Evolutionary conservation across 2,113 vertebrate genomes (phyloP).

Genomic region (Malurus cyaneus): DNA sequence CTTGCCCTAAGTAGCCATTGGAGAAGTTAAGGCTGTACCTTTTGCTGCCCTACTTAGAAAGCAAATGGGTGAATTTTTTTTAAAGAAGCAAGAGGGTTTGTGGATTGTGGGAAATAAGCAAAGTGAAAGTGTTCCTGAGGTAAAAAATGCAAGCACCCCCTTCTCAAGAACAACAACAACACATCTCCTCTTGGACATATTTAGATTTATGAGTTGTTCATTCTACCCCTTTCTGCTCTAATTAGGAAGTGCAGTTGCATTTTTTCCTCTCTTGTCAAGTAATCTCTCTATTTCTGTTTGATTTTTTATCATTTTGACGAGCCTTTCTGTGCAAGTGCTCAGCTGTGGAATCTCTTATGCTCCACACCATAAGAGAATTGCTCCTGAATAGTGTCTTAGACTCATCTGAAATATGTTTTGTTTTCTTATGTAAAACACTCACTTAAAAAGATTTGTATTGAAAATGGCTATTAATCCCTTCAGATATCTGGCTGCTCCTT

Average conservation of each 20-base stretch:
- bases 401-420: not conserved
- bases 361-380: not conserved
- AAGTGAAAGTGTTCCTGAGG: not conserved
- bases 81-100: not conserved
- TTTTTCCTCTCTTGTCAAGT: not conserved
- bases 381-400: not conserved
- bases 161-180: not conserved
- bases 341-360: not conserved
- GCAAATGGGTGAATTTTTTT: not conserved
- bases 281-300: not conserved
- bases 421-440: not conserved
- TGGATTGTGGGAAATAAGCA: not conserved
- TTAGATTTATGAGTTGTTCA: not conserved
- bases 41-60: not conserved
- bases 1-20: not conserved
- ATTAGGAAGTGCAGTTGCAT: not conserved
- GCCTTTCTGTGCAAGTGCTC: not conserved
- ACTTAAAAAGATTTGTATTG: not conserved
- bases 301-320: not conserved
- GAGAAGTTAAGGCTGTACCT: not conserved
- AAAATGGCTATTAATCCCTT: not conserved
- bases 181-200: not conserved
- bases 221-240: constrained; percentile 6
- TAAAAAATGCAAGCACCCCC: not conserved
- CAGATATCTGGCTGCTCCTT: not conserved